Evolutionary conservation across 2,888 invertebrate genomes (phyloP).

Genomic region (Halictus ligatus): DNA sequence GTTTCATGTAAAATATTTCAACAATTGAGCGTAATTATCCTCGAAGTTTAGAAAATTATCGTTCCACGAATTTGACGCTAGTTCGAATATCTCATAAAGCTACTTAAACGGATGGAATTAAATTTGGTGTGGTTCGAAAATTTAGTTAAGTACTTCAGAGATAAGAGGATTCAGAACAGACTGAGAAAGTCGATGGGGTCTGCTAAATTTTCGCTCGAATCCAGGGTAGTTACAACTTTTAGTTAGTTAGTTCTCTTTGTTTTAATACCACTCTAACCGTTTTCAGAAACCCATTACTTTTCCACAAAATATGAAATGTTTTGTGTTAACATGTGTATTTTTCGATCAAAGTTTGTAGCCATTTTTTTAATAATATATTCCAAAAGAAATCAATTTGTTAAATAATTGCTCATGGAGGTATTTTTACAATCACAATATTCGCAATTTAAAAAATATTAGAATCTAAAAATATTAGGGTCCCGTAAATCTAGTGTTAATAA

Average conservation of each 20-base stretch:
- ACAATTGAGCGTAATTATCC: background rate
- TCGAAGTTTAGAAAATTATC: background rate
- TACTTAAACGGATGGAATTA: background rate
- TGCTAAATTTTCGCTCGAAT: background rate
- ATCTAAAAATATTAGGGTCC: too few species aligned
- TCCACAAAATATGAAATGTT: too few species aligned
- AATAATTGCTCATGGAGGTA: too few species aligned
- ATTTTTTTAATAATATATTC: too few species aligned
- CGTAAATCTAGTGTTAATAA: too few species aligned
- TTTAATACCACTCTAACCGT: background rate
- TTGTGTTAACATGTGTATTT: too few species aligned
- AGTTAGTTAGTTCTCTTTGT: background rate
- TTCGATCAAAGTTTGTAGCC: too few species aligned
- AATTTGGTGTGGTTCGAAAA: constrained; percentile 6
- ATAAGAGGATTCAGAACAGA: constrained; percentile 1
- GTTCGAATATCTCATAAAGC: background rate
- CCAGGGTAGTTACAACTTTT: background rate
- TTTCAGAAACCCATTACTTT: background rate
- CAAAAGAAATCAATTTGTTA: too few species aligned
- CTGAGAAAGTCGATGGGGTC: background rate
- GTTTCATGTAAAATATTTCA: background rate
- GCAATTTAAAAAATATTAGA: too few species aligned
- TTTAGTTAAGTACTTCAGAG: constrained; percentile 7
- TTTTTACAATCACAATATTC: too few species aligned
- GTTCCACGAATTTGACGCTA: background rate